Conservation (phyloP, 2,888 invertebrate species). For the Tetropium fuscum region DNA sequence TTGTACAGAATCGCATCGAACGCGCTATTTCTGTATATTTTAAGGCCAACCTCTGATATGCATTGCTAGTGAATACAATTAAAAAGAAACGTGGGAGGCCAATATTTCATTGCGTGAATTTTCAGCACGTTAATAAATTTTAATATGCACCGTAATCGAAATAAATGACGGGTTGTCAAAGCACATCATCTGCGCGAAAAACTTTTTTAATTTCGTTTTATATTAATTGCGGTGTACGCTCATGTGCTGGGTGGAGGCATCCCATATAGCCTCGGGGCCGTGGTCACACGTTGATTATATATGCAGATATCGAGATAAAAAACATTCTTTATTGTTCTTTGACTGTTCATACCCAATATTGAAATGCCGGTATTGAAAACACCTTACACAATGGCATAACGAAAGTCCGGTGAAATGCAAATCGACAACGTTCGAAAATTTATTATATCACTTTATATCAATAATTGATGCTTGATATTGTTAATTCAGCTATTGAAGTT, state of each 20-base stretch:
- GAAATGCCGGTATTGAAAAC: constrained; percentile 41
- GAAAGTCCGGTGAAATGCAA: constrained; percentile 36
- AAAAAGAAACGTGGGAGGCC: constrained; percentile 36
- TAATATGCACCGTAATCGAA: constrained; percentile 60
- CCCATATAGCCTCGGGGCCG: constrained; percentile 54
- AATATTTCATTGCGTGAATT: constrained; percentile 33
- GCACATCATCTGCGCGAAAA: constrained; percentile 46
- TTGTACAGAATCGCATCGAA: too few species aligned
- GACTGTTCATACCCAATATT: constrained; percentile 41
- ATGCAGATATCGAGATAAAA: constrained; percentile 56
- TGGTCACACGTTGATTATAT: constrained; percentile 53
- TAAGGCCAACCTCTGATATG: too few species aligned
- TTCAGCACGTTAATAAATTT: constrained; percentile 51
- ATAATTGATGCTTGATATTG: constrained; percentile 14
- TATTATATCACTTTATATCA: constrained; percentile 20
- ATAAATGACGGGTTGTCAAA: constrained; percentile 61
- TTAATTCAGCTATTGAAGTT: neutral
- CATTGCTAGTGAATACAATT: constrained; percentile 24
- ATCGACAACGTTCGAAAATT: constrained; percentile 30
- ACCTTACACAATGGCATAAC: constrained; percentile 41
- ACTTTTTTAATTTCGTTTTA: constrained; percentile 52
- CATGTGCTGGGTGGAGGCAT: constrained; percentile 56
- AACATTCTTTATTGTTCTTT: constrained; percentile 51
- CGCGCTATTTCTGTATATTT: too few species aligned
- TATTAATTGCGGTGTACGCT: constrained; percentile 56